phyloP scores from a whole-genome alignment of 2,113 vertebrate genomes.

The Aptenodytes patagonicus region DNA sequence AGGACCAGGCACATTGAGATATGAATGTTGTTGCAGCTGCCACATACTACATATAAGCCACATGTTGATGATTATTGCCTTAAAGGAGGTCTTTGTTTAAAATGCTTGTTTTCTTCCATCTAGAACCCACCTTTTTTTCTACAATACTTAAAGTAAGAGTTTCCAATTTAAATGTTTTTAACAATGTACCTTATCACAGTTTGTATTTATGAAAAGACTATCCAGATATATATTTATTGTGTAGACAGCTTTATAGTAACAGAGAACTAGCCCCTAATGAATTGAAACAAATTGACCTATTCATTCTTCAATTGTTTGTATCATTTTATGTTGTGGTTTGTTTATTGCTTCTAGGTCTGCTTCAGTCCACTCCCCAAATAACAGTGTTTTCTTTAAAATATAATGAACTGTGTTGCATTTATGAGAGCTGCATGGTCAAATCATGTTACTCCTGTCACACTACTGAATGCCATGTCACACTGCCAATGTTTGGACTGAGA shows the following conservation, averaged over 20 bases:
- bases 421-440: not conserved
- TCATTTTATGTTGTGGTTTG: not conserved
- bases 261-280: not conserved
- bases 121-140: not conserved
- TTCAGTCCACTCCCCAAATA: not conserved
- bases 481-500: not conserved
- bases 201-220: not conserved
- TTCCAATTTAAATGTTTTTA: not conserved
- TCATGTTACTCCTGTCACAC: not conserved
- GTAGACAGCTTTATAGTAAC: not conserved
- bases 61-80: conserved; percentile 31
- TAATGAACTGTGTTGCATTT: not conserved
- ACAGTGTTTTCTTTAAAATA: not conserved
- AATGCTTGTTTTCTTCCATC: not conserved
- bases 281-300: not conserved
- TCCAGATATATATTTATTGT: not conserved
- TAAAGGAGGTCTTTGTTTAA: conserved; percentile 4
- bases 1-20: conserved; percentile 32
- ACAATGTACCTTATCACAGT: not conserved
- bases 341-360: not conserved
- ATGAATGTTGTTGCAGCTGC: conserved; percentile 52
- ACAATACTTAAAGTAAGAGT: not conserved
- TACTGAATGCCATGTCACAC: not conserved
- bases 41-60: not conserved
- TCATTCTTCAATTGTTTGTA: not conserved